Conservation (phyloP, 2,113 vertebrate species). For the Prionailurus viverrinus region DNA sequence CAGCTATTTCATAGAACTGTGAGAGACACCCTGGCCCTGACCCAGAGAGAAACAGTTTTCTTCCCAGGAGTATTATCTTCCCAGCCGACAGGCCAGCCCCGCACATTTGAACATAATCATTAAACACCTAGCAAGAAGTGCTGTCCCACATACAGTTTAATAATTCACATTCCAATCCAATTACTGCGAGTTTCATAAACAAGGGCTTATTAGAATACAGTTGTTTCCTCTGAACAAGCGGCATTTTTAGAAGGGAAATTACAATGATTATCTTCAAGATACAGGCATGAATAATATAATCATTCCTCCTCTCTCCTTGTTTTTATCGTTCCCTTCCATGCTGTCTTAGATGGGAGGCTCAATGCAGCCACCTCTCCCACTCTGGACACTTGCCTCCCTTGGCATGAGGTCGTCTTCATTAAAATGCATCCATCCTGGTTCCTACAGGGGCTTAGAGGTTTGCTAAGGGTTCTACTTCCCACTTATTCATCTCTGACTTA, state of each 20-base stretch:
- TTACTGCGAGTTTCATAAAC: slow-evolving; percentile 87
- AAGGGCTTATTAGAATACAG: slow-evolving; percentile 84
- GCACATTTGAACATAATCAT: slow-evolving; percentile 52
- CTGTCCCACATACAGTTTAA: slow-evolving; percentile 78
- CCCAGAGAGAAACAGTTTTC: not conserved
- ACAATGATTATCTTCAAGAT: slow-evolving; percentile 84
- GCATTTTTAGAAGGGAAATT: slow-evolving; percentile 80
- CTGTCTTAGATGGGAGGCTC: not conserved
- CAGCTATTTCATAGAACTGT: not conserved
- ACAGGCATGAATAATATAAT: slow-evolving; percentile 81
- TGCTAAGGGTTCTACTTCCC: not conserved
- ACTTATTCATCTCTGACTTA: not conserved
- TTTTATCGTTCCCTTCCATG: slow-evolving; percentile 30
- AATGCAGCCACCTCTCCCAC: not conserved
- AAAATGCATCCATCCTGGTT: not conserved
- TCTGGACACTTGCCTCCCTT: rapidly evolving
- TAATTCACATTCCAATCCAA: slow-evolving; percentile 83
- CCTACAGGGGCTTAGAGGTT: not conserved
- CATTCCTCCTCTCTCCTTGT: not conserved
- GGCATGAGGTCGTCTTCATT: not conserved
- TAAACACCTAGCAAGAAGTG: slow-evolving; percentile 75
- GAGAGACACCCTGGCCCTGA: not conserved
- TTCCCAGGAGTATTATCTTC: slow-evolving; percentile 12
- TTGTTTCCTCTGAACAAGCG: slow-evolving; percentile 72
- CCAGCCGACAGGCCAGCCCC: not conserved